Conservation (phyloP, 2,113 vertebrate genomes). For the Dromiciops gliroides region DNA sequence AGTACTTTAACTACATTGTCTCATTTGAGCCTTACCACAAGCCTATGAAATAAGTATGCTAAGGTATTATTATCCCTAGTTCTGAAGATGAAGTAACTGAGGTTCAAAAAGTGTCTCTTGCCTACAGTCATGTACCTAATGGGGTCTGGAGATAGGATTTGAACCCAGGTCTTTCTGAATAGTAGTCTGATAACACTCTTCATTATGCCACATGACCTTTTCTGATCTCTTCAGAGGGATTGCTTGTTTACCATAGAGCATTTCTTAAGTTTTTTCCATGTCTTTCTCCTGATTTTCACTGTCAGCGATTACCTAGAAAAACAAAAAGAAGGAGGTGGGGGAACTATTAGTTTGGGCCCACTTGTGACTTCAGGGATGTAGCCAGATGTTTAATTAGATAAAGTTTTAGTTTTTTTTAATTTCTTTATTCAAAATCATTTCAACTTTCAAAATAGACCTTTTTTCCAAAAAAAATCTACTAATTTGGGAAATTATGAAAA, state of each 20-base stretch:
- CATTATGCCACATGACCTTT: background rate
- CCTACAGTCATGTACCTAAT: background rate
- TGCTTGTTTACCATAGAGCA: conserved; percentile 53
- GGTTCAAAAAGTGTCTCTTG: background rate
- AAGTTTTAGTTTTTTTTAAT: background rate
- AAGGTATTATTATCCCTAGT: background rate
- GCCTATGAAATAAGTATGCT: background rate
- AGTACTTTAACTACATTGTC: background rate
- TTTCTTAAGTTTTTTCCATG: background rate
- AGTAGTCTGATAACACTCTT: background rate
- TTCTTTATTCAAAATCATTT: background rate
- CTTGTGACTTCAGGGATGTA: conserved; percentile 1
- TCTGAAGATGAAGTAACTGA: background rate
- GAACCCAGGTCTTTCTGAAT: background rate
- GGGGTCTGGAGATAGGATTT: background rate
- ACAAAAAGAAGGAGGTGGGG: background rate
- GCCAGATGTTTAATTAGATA: conserved; percentile 47
- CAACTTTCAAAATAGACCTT: conserved; percentile 23
- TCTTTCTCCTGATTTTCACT: conserved; percentile 13
- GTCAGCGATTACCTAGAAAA: conserved; percentile 19
- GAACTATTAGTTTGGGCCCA: conserved; percentile 3
- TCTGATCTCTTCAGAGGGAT: conserved; percentile 52
- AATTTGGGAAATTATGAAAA: conserved; percentile 49
- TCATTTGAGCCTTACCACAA: background rate
- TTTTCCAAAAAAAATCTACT: conserved; percentile 26